phyloP scores from a whole-genome alignment of 2,797 vertebrate species.

The Acipenser ruthenus region DNA sequence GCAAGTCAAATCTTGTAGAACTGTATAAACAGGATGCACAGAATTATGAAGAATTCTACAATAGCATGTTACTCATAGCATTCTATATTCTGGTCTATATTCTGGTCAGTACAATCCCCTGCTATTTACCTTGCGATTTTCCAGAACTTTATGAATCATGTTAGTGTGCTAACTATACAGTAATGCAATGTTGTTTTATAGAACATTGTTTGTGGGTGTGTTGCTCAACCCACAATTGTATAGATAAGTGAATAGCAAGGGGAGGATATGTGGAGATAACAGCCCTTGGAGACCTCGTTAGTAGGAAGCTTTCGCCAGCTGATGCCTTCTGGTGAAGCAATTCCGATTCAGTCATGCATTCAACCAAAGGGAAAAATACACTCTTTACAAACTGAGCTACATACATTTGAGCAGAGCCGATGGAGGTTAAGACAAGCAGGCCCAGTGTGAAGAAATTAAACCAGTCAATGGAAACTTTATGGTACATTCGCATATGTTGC shows the following conservation, averaged over 20 bases:
- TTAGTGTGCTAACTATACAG: background rate
- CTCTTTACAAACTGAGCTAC: slow-evolving; percentile 12
- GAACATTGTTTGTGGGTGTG: slow-evolving; percentile 24
- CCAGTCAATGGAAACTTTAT: background rate
- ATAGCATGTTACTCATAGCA: no score
- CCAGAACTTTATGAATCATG: no score
- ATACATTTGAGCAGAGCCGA: background rate
- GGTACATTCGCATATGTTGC: background rate
- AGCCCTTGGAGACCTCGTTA: slow-evolving; percentile 75
- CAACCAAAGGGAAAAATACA: slow-evolving; percentile 23
- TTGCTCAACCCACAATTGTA: slow-evolving; percentile 17
- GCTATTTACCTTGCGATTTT: no score
- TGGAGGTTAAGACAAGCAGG: slow-evolving; percentile 1
- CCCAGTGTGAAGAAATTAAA: slow-evolving; percentile 9
- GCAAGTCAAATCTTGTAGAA: no score
- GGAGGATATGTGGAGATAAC: slow-evolving; percentile 29
- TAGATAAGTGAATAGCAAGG: slow-evolving; percentile 31
- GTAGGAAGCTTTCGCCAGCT: slow-evolving; percentile 48
- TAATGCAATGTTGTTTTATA: slow-evolving; percentile 2
- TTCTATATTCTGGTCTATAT: no score
- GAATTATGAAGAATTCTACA: no score
- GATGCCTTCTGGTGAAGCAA: slow-evolving; percentile 38
- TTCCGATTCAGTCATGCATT: slow-evolving; percentile 36
- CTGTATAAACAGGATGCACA: no score
- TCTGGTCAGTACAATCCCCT: no score